phyloP scores from a whole-genome alignment of 2,113 vertebrate genomes.

The Platycercus adscitus region DNA sequence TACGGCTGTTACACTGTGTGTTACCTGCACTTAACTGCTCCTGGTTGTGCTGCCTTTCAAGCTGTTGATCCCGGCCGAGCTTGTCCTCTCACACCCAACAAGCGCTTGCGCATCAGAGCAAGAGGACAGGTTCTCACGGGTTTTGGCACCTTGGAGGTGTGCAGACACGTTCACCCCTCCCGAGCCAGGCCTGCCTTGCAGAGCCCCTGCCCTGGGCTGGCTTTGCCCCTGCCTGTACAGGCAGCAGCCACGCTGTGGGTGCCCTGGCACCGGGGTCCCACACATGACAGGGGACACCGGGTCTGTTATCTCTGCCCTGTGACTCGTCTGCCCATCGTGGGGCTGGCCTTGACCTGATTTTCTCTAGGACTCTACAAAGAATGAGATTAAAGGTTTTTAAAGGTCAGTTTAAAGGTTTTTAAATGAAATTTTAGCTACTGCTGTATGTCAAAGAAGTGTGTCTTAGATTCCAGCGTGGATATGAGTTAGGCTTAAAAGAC shows the following conservation, averaged over 20 bases:
- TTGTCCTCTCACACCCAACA: neutral
- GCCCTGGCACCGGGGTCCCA: neutral
- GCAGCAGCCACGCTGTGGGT: neutral
- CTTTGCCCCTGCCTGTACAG: neutral
- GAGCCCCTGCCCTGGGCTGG: neutral
- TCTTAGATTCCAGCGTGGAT: neutral
- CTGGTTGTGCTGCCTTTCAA: neutral
- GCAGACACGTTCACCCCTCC: neutral
- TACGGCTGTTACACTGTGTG: neutral
- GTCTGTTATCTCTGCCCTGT: neutral
- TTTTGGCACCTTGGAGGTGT: neutral
- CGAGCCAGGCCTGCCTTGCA: neutral
- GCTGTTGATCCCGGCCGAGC: neutral
- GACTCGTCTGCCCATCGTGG: accelerated
- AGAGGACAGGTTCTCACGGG: neutral
- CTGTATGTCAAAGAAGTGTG: neutral
- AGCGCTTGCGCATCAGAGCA: neutral
- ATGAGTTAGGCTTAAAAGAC: neutral
- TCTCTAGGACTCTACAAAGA: accelerated
- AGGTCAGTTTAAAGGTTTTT: neutral
- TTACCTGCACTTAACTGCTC: neutral
- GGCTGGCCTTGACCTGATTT: accelerated
- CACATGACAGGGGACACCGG: accelerated
- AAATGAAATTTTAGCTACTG: neutral
- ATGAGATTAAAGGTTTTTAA: neutral